These are phyloP conservation scores for Oasisia sp. DNA, from an alignment of 2,888 invertebrate species.

Conservation along the genomic window DNA sequence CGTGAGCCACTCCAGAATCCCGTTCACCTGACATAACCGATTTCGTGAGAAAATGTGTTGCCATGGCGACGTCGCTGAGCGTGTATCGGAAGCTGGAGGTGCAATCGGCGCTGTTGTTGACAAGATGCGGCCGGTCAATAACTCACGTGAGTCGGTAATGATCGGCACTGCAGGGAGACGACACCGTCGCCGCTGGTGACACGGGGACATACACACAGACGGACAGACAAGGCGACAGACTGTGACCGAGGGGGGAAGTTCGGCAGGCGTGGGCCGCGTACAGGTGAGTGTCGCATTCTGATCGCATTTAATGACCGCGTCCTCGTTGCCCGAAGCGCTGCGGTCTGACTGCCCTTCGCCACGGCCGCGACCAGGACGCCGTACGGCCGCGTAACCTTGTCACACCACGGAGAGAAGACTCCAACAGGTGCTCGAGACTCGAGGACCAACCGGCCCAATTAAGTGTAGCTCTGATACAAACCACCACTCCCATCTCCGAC, in stretches of 20 bases:
- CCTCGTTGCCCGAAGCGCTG: neutral
- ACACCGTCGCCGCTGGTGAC: neutral
- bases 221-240: neutral
- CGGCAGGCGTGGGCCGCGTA: neutral
- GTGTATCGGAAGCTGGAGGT: conserved; percentile 13
- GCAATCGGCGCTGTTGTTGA: neutral
- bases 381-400: neutral
- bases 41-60: conserved; percentile 11
- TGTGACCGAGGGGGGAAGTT: neutral
- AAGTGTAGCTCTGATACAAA: neutral
- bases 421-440: neutral
- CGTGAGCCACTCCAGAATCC: neutral
- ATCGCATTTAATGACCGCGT: neutral
- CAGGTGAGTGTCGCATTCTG: neutral
- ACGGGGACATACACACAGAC: neutral
- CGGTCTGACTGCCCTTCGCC: neutral
- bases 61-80: neutral
- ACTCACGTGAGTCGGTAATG: neutral
- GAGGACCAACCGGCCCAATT: neutral
- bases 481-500: too few relatives aligned
- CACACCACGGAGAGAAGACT: neutral
- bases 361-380: neutral
- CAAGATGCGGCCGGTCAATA: neutral
- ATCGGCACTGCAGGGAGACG: neutral
- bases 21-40: neutral